Evolutionary conservation across 2,797 vertebrate species (phyloP).

Genomic region (Macropus fuliginosus): DNA sequence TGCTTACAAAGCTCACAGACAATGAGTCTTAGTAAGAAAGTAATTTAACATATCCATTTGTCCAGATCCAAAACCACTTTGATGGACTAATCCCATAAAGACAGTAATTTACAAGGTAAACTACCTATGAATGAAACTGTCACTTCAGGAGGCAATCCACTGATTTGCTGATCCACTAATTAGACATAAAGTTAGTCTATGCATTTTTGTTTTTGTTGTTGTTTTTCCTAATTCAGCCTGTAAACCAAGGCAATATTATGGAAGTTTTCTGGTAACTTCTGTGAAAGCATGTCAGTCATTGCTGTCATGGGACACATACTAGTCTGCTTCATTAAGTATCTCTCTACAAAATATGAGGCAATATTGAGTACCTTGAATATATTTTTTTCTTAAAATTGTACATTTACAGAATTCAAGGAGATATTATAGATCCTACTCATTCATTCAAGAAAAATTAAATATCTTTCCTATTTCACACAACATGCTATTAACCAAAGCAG

Average conservation of each 20-base stretch:
- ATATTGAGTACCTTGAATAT: not conserved
- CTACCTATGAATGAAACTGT: not conserved
- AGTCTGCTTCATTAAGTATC: not conserved
- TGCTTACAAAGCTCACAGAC: not conserved
- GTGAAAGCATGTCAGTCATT: not conserved
- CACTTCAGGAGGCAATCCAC: not conserved
- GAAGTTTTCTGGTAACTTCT: not conserved
- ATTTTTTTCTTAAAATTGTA: not conserved
- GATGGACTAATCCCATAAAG: not conserved
- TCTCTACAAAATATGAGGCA: not conserved
- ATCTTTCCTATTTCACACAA: not conserved
- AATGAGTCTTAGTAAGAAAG: not conserved
- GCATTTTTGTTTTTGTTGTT: not conserved
- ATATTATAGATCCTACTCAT: too few relatives aligned
- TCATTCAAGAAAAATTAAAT: not conserved
- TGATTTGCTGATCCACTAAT: not conserved
- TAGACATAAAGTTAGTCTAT: not conserved
- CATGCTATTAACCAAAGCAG: not conserved
- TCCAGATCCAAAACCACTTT: not conserved
- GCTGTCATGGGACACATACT: not conserved
- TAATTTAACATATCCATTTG: not conserved
- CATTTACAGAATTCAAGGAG: not conserved
- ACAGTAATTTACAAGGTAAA: not conserved
- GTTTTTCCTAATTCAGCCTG: not conserved
- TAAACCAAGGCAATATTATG: not conserved